Base-by-base conservation (phyloP, 2,113 vertebrate species). In the Grantiella picta region DNA sequence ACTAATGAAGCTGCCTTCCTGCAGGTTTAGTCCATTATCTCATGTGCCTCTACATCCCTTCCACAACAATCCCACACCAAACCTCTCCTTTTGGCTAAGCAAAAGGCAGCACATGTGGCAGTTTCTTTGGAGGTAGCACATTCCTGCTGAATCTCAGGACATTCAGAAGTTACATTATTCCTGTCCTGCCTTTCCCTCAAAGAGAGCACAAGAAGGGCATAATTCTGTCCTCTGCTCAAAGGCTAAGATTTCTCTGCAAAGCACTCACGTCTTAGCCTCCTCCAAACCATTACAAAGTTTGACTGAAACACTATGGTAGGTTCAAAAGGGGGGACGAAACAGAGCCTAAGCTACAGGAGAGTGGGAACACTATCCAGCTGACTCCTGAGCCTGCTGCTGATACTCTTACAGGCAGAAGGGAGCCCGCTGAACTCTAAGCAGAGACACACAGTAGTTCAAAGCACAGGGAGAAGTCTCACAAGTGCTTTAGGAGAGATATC, bases 211-310 rank as follows among this genome's bases (percentile, higher is more conserved):
- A 15, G 13, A 40, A 0, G 2, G 49, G 9, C 21, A 27, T 12
- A 50, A 50, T 12, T 59, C 61, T 63, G 20, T 9, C 19, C 38
- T 57, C 22, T 31, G 7, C 5, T 8, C 50, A 52, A 5, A 47
- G 5, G 6, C 11, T 25, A 60, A 11, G 40, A 1, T 7, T 25
- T 29, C 56, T 76, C 15, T 59, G 6, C 47, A 64, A 66, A 76
- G 44, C 4, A 16, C 24, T 54, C 18, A 23, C 0, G 7, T 20
- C 18, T 50, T 15, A 9, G n/a, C 2, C 19, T 45, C 56, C 38
- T 76, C 59, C 29, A n/a, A 38, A 12, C 15, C 3, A 1, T 29
- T 4, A 25, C 2, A 12, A 40, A 7, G 12, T 16, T 2, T 59
- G 89, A 57, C 33, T 38, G 49, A 45, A 73, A 63, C 22, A 33